Evolutionary conservation across 2,888 invertebrate species (phyloP).

Genomic region (Lasioglossum malachurum): DNA sequence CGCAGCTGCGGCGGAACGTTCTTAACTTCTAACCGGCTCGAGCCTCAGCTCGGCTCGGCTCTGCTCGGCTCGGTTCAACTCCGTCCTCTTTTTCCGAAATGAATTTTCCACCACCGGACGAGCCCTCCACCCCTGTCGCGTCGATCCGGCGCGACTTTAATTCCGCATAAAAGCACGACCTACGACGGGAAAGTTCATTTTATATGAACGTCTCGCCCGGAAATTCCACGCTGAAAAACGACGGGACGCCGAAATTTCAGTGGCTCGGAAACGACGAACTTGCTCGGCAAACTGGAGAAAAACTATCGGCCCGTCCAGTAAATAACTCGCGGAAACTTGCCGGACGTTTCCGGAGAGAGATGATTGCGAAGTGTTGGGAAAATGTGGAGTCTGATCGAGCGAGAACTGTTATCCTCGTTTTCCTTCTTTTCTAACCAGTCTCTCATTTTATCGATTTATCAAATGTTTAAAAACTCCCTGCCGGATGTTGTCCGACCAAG

Average conservation of each 20-base stretch:
- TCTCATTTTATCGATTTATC: not conserved
- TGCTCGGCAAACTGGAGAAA: not conserved
- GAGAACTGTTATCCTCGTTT: not conserved
- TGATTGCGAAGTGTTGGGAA: not conserved
- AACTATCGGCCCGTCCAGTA: not conserved
- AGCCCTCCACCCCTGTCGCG: not conserved
- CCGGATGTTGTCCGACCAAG: not conserved
- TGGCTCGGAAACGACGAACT: not conserved
- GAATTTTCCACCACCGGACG: conserved; percentile 57
- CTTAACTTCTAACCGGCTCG: conserved; percentile 51
- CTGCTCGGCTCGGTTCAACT: not conserved
- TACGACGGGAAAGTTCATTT: conserved; percentile 15
- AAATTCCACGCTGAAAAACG: not conserved
- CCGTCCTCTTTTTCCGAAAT: conserved; percentile 63
- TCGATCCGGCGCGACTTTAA: conserved; percentile 33
- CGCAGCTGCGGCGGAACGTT: conserved; percentile 72
- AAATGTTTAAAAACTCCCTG: not conserved
- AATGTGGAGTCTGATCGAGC: not conserved
- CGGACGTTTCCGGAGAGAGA: not conserved
- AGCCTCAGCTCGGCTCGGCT: conserved; percentile 25
- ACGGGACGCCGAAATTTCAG: conserved; percentile 6
- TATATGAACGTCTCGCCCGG: not conserved
- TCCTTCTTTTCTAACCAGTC: not conserved
- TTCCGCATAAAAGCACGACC: conserved; percentile 15
- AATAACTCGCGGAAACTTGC: not conserved